These are phyloP conservation scores for Stenurella melanura DNA, from an alignment of 2,888 invertebrate species.

Conservation along the genomic window DNA sequence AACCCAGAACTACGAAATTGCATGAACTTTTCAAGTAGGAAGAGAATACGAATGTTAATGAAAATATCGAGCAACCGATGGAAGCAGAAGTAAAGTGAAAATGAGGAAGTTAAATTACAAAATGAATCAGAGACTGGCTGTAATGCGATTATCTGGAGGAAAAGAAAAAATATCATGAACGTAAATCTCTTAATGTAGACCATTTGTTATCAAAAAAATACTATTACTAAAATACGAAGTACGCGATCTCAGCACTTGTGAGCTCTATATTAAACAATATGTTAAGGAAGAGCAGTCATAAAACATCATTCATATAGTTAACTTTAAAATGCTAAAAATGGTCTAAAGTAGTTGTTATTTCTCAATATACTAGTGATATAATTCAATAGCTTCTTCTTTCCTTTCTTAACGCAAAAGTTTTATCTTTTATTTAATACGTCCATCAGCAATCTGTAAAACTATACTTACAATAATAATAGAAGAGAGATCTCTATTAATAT, in stretches of 20 bases:
- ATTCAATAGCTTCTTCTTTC: no score
- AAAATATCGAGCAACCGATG: not conserved
- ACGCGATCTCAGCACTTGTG: not conserved
- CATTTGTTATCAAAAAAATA: not conserved
- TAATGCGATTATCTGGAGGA: not conserved
- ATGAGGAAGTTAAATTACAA: slow-evolving; percentile 1
- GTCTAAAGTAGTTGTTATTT: no score
- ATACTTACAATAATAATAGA: no score
- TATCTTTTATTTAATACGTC: no score
- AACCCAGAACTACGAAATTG: not conserved
- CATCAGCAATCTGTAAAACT: no score
- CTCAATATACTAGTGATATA: no score
- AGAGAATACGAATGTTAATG: not conserved
- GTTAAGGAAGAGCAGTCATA: not conserved
- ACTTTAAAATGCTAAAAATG: no score
- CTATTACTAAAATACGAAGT: not conserved
- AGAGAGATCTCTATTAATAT: no score
- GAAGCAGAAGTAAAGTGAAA: not conserved
- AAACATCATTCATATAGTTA: no score
- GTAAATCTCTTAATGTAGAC: not conserved
- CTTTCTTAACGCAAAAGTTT: no score
- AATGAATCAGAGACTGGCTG: not conserved
- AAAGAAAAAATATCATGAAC: not conserved
- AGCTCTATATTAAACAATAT: not conserved
- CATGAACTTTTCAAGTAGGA: not conserved